Base-by-base conservation (phyloP, 2,797 vertebrate species). In the Nannoperca obscura region DNA sequence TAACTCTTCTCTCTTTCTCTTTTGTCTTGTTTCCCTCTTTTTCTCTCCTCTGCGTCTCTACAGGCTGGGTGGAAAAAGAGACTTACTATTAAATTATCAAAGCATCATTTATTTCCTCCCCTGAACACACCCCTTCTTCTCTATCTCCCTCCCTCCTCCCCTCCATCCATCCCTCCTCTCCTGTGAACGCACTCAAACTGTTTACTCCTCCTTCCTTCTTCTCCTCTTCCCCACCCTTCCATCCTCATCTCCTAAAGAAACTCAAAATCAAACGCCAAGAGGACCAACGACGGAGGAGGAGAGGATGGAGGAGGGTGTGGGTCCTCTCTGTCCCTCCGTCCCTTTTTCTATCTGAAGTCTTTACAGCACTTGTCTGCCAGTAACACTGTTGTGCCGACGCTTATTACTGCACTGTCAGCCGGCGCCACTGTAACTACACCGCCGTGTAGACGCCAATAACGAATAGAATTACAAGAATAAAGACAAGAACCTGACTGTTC, bases 21-120 rank as follows among this genome's bases (percentile, higher is more conserved):
- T 46, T 71, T 53, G 40, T 71, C 42, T 74, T 61, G 1, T 71
- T 46, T 75, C 27, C 64, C 30, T 73, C 42, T 72, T 20, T 76
- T 42, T 80, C 54, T 88, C 47, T 82, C 19, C 74, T 84, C 55
- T 89, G 2, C 70, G 5, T 87, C 68, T 83, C 81, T 91, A 62
- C 92, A 95, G 95, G 95, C 84, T 96, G 95, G 95, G 92, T 96
- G 85, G 95, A 96, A 89, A 95, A 83, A 84, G 95, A 96, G 89
- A 96, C 95, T 4, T 96, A 96, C 92, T 95, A 95, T 89, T 96
- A 94, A 95, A 93, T 88, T 82, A 93, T 94, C 89, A 92, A 81
- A 88, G 53, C 78, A 81, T 89, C 84, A 80, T 91, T 91, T 89
- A 76, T 74, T 88, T 87, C 74, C 69, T 64, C 44, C 80, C 77